phyloP scores from a whole-genome alignment of 2,797 vertebrate genomes.

The Sebastes diaconus region DNA sequence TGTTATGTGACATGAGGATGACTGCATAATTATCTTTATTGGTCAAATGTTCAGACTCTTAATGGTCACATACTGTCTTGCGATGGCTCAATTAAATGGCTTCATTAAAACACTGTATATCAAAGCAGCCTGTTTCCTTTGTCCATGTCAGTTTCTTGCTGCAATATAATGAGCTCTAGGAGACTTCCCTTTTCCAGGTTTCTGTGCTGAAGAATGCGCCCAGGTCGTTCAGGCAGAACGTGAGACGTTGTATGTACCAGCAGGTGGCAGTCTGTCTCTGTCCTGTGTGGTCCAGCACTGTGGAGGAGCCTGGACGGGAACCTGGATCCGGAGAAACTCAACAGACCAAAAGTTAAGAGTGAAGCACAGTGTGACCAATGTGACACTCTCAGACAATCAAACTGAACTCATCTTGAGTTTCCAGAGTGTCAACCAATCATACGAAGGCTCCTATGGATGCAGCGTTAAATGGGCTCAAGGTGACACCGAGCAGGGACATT shows the following conservation, averaged over 20 bases:
- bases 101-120: neutral
- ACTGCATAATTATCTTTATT: too few species aligned
- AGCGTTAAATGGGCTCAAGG: constrained; percentile 22
- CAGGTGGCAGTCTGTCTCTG: constrained; percentile 56
- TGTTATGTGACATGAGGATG: neutral
- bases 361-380: constrained; percentile 9
- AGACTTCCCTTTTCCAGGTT: constrained; percentile 44
- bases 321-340: constrained; percentile 46
- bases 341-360: neutral
- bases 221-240: constrained; percentile 34
- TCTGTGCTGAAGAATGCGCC: constrained; percentile 23
- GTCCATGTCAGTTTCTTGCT: neutral
- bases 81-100: neutral
- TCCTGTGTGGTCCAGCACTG: constrained; percentile 75
- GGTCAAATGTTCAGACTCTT: too few species aligned
- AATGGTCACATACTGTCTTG: too few species aligned
- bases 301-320: constrained; percentile 54
- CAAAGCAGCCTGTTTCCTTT: neutral
- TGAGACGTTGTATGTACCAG: neutral
- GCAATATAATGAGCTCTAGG: neutral
- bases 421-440: constrained; percentile 28
- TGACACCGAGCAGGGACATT: constrained; percentile 39
- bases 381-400: neutral
- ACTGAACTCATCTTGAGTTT: constrained; percentile 52
- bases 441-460: constrained; percentile 72